phyloP scores from a whole-genome alignment of 2,888 invertebrate species.

The Acanthococcus lagerstroemiae region DNA sequence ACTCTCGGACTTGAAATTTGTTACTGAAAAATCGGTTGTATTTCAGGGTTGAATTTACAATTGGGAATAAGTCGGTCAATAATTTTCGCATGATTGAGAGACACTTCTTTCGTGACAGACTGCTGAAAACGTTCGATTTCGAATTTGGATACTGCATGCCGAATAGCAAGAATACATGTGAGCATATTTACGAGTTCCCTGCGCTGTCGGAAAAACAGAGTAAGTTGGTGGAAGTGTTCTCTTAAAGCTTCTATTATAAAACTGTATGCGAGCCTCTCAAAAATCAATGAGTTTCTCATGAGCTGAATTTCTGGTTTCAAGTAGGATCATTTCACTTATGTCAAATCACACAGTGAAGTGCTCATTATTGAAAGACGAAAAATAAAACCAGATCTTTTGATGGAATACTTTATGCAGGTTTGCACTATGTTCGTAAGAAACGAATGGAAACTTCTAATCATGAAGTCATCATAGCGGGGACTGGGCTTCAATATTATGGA shows the following conservation, averaged over 20 bases:
- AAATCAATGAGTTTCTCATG: not conserved
- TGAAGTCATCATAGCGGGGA: too few relatives aligned
- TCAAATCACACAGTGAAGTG: too few relatives aligned
- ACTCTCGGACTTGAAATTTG: not conserved
- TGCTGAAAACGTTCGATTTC: conserved; percentile 96
- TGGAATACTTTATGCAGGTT: too few relatives aligned
- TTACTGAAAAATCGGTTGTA: conserved; percentile 7
- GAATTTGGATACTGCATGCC: conserved; percentile 99
- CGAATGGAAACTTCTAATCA: too few relatives aligned
- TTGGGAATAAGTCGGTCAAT: conserved; percentile 82
- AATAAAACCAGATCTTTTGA: too few relatives aligned
- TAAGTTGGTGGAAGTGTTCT: conserved; percentile 46
- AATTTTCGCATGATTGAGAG: conserved; percentile 98
- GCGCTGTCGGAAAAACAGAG: conserved; percentile 72
- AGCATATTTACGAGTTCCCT: conserved; percentile 98
- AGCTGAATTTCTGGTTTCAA: not conserved
- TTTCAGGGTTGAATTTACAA: conserved; percentile 87
- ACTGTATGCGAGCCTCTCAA: too few relatives aligned
- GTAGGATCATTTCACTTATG: not conserved
- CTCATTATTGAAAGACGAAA: too few relatives aligned
- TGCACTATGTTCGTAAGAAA: too few relatives aligned
- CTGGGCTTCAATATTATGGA: too few relatives aligned
- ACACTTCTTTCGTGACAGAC: conserved; percentile 85
- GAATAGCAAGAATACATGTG: conserved; percentile 92
- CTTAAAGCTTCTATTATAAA: not conserved